A percentile compares a stretch with the other conserved stretches of the same genome.
These are phyloP conservation scores for Ormyrus thymus DNA, from an alignment of 2,888 invertebrate species.

Conservation along the genomic window DNA sequence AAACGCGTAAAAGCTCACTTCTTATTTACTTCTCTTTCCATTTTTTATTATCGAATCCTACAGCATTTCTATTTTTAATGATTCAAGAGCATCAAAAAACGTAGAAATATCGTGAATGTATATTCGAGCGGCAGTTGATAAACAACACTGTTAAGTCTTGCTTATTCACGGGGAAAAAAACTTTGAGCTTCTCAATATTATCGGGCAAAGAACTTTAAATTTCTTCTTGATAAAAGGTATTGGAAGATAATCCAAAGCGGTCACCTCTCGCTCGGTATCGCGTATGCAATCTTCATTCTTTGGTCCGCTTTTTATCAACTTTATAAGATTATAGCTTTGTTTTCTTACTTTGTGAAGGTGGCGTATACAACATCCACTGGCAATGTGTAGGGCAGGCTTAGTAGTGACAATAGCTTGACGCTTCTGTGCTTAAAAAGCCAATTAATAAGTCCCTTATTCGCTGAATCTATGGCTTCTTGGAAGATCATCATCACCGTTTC, in stretches of 20 bases:
- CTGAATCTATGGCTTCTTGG: conserved; percentile 94
- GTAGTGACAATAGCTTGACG: conserved; percentile 86
- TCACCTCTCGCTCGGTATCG: background rate
- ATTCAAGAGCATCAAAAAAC: too few species aligned
- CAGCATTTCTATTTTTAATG: too few species aligned
- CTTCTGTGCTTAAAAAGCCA: conserved; percentile 92
- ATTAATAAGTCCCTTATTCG: conserved; percentile 92
- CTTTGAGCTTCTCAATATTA: too few species aligned
- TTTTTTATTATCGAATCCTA: too few species aligned
- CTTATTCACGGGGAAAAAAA: too few species aligned
- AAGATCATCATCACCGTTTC: conserved; percentile 92
- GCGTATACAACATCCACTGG: conserved; percentile 93
- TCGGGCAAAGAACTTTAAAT: too few species aligned
- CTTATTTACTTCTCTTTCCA: too few species aligned
- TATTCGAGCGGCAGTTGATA: too few species aligned
- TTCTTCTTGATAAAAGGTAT: background rate
- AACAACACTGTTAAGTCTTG: too few species aligned
- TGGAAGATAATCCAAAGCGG: background rate
- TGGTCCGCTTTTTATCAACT: background rate
- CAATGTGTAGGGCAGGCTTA: conserved; percentile 90
- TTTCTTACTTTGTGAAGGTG: conserved; percentile 89
- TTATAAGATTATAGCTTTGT: background rate
- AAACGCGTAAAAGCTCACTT: conserved; percentile 8
- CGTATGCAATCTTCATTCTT: background rate
- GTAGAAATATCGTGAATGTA: too few species aligned